A percentile compares a stretch with the other conserved stretches of the same genome.
Evolutionary conservation across 2,797 vertebrate species (phyloP).

Genomic region (Potorous gilbertii): DNA sequence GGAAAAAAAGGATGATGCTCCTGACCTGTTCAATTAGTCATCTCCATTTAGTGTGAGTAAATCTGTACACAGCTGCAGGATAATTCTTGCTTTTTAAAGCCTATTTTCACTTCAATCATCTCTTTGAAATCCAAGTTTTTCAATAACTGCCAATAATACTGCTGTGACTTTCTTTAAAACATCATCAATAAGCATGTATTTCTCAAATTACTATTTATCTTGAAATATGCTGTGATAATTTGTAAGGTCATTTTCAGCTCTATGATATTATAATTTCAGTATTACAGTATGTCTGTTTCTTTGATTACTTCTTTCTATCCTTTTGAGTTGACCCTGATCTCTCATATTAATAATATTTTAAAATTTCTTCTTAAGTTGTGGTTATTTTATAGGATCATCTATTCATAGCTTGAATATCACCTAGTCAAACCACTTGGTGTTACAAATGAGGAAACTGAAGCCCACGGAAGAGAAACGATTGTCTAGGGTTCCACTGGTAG

Average conservation of each 20-base stretch:
- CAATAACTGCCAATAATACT: background rate
- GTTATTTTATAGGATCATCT: background rate
- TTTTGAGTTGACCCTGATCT: background rate
- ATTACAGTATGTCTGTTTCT: background rate
- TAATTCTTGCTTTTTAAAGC: constrained; percentile 15
- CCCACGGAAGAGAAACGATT: background rate
- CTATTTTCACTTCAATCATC: background rate
- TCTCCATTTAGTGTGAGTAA: background rate
- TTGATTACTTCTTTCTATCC: background rate
- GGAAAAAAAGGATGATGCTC: background rate
- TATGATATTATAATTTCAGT: background rate
- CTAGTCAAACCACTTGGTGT: background rate
- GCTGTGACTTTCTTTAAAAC: background rate
- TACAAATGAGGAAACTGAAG: background rate
- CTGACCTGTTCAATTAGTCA: background rate
- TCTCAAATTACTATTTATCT: background rate
- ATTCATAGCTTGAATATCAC: background rate
- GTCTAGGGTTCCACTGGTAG: background rate
- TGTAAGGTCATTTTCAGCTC: background rate
- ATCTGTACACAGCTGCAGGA: background rate
- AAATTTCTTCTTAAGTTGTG: background rate
- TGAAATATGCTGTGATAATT: background rate
- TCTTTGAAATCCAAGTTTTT: background rate
- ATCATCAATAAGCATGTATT: background rate
- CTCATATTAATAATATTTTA: background rate